Percentiles rank a stretch among this genome's conserved stretches.
phyloP scores from a whole-genome alignment of 2,797 vertebrate species.

The Fistularia commersonii region DNA sequence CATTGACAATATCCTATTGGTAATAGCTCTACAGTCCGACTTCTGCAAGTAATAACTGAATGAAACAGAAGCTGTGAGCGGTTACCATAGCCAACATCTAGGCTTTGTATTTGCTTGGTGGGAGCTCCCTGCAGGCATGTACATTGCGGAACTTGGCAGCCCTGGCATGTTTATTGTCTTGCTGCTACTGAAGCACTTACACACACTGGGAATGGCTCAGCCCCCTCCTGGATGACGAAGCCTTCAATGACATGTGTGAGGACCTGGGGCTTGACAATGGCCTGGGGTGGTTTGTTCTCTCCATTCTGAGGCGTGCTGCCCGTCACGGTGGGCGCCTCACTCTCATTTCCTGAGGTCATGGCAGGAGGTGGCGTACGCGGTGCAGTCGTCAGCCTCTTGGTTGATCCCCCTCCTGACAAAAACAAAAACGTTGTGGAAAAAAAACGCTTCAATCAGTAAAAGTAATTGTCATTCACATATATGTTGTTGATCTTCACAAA shows the following conservation, averaged over 20 bases:
- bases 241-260: constrained; percentile 98
- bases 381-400: constrained; percentile 75
- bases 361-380: constrained; percentile 64
- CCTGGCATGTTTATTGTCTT: constrained; percentile 39
- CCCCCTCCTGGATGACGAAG: constrained; percentile 98
- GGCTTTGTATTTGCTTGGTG: constrained; percentile 39
- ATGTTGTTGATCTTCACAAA: too few species aligned
- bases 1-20: too few species aligned
- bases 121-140: constrained; percentile 48
- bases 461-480: too few species aligned
- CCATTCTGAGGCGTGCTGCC: constrained; percentile 87
- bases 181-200: constrained; percentile 46
- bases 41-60: constrained; percentile 41
- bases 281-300: constrained; percentile 94
- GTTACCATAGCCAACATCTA: constrained; percentile 29
- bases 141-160: constrained; percentile 25
- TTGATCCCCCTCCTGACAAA: constrained; percentile 60
- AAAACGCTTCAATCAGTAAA: too few species aligned
- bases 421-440: constrained; percentile 7
- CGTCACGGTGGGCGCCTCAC: constrained; percentile 79
- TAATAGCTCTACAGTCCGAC: constrained; percentile 5
- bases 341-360: constrained; percentile 92
- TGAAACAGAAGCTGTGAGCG: constrained; percentile 38
- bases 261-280: constrained; percentile 96
- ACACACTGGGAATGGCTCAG: constrained; percentile 94